phyloP scores from a whole-genome alignment of 2,888 invertebrate species.

The Dascillus cervinus region DNA sequence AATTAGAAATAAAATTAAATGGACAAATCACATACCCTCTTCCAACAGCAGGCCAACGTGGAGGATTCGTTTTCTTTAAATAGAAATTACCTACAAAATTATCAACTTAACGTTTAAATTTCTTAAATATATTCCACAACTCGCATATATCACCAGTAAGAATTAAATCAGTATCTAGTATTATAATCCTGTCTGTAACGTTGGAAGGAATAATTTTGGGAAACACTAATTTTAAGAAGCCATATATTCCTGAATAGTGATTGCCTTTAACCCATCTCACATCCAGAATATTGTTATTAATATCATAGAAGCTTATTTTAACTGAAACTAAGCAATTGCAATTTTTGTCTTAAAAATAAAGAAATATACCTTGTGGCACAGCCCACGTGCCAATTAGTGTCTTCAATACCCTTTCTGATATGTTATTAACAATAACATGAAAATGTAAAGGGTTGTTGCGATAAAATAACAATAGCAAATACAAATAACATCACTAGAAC shows the following conservation, averaged over 20 bases:
- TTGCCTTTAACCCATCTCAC: conserved; percentile 85
- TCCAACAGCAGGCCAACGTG: conserved; percentile 81
- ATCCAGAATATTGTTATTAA: conserved; percentile 55
- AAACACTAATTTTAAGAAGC: conserved; percentile 73
- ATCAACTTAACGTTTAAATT: conserved; percentile 60
- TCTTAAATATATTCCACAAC: conserved; percentile 70
- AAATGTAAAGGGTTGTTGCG: conserved; percentile 80
- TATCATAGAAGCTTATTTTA: conserved; percentile 59
- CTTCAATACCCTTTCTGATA: conserved; percentile 61
- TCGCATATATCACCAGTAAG: conserved; percentile 74
- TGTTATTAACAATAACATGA: conserved; percentile 72
- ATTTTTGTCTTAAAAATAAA: too few relatives aligned
- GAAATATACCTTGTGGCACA: conserved; percentile 64
- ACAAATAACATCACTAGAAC: too few relatives aligned
- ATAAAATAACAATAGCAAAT: too few relatives aligned
- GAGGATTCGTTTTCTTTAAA: conserved; percentile 54
- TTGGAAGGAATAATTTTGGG: conserved; percentile 64
- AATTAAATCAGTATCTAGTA: conserved; percentile 80
- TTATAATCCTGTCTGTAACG: conserved; percentile 61
- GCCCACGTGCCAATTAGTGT: conserved; percentile 78
- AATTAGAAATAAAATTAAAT: conserved; percentile 11
- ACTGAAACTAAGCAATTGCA: too few relatives aligned
- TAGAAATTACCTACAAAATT: conserved; percentile 93
- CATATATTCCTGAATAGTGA: conserved; percentile 86
- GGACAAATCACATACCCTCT: conserved; percentile 45